Base-by-base conservation (phyloP, 23 tunicate genomes). In the Ascidia mentula region DNA sequence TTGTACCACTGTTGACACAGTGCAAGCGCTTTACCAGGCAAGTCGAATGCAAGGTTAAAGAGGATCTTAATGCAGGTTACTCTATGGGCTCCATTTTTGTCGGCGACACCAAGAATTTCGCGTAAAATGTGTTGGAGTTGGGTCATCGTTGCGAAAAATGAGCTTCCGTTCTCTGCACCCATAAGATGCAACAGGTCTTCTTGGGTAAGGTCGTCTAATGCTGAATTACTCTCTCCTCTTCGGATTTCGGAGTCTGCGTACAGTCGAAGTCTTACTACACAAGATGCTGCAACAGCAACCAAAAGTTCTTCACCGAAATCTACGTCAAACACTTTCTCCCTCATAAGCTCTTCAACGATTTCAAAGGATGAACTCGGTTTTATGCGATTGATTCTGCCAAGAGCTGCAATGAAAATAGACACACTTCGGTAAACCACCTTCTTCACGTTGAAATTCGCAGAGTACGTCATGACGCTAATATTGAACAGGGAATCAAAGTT, bases 381-480 rank as follows among this genome's bases (percentile, higher is more conserved):
- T n/a, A 71, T 3, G n/a, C 39, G 40, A 71, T 71, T 22, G 3
- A 71, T 34, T 71, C 75, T 5, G 1, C 75, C 75, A 28, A 71
- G 18, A 3, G 75, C 75, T 18, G 75, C 38, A 18, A 71, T 71
- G 30, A 71, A 71, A 9, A 71, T 71, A 20, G 75, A 34, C 18
- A 36, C 34, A 71, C 75, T 71, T 71, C 75, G 75, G 40, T 71
- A 71, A 6, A 71, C 32, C 75, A 71, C 75, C 18, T 31, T 28
- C 30, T 71, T 71, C 5, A 18, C 13, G 75, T 71, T 71, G 32
- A 34, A 71, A 71, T n/a, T 71, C 12, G 65, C 28, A 26, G 65
- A 53, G 13, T 53, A 28, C 13, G 7, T 5, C 65, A 53, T 53
- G 28, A 53, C 65, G 65, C 65, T 53, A 53, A 53, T 53, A 28